Base-by-base conservation (phyloP, 2,797 vertebrate species). In the Ibycter americanus region DNA sequence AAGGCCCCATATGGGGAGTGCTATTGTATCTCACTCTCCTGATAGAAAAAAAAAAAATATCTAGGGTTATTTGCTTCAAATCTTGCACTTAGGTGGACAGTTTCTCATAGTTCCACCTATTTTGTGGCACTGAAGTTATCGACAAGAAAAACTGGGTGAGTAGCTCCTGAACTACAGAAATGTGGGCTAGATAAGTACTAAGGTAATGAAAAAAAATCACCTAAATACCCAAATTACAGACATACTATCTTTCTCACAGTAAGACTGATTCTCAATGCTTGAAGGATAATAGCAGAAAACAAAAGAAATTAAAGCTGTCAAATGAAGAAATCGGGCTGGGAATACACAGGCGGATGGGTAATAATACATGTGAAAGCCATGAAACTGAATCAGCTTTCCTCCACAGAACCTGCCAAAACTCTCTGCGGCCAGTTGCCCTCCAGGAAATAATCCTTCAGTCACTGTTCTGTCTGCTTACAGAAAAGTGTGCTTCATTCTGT, bases 221-320 rank as follows among this genome's bases (percentile, higher is more conserved):
- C 67, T 55, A 12, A 90, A 83, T 32, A 62, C 32, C 58, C 58
- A 78, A 68, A 93, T 79, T 88, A 85, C 40, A 65, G 68, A 49
- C 10, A 0, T 15, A 21, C 2, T 72, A 11, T 72, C 49, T 61
- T 90, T 55, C 40, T 58, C 46, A 58, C 46, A 84, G 61, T 11
- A 49, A 63, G 59, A 71, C 63, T 42, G 56, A 83, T 80, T 51
- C 61, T 92, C 40, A 65, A 1, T 62, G 87, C 36, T 78, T 81
- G 85, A 56, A 89, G 79, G n/a, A 6, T 62, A 83, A 77, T 2
- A 83, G 88, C 49, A 92, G 74, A 82, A 95, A 89, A 32, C 82
- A 65, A 63, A 94, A 92, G 71, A 93, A 96, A 96, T 91, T 77
- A 90, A 94, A 87, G 86, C 81, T 93, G 89, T 74, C 87, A 91